These are phyloP conservation scores for Embidobia sp. DNA, from an alignment of 2,888 invertebrate species.

Conservation along the genomic window DNA sequence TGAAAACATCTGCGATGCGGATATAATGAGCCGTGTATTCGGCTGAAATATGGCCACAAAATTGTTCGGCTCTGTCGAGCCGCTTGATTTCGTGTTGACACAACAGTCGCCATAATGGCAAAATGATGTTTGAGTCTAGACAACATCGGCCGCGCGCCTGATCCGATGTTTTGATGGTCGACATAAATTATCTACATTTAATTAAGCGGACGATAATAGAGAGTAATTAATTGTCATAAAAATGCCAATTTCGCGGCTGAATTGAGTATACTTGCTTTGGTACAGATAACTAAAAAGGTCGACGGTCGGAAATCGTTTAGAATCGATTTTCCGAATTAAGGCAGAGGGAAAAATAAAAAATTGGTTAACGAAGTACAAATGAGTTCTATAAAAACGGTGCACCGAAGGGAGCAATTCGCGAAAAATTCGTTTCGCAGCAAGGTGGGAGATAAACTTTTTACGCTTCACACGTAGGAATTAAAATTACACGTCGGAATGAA, in stretches of 20 bases:
- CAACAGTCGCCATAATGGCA: slow-evolving; percentile 28
- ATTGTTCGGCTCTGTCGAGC: slow-evolving; percentile 15
- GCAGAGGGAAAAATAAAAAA: too few relatives aligned
- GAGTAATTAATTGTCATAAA: slow-evolving; percentile 14
- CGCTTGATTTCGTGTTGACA: slow-evolving; percentile 22
- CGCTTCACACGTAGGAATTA: too few relatives aligned
- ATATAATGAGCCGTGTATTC: slow-evolving; percentile 42
- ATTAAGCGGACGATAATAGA: slow-evolving; percentile 19
- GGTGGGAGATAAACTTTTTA: too few relatives aligned
- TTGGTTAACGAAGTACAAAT: too few relatives aligned
- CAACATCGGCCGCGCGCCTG: slow-evolving; percentile 4
- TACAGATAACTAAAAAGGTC: too few relatives aligned
- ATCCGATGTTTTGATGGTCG: slow-evolving; percentile 28
- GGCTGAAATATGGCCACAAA: slow-evolving; percentile 49
- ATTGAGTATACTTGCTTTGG: too few relatives aligned
- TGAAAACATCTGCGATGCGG: slow-evolving; percentile 50
- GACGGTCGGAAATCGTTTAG: too few relatives aligned
- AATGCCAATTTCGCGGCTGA: slow-evolving; percentile 2
- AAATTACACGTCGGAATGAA: too few relatives aligned
- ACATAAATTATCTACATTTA: slow-evolving; percentile 46
- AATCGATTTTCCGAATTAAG: too few relatives aligned
- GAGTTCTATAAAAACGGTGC: too few relatives aligned
- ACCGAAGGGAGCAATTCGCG: too few relatives aligned
- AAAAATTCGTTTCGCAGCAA: too few relatives aligned
- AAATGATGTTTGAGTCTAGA: slow-evolving; percentile 55